Percentiles rank a stretch among this genome's conserved stretches.
These are phyloP conservation scores for Pseudopodoces humilis DNA, from an alignment of 2,113 vertebrate species.

Conservation along the genomic window DNA sequence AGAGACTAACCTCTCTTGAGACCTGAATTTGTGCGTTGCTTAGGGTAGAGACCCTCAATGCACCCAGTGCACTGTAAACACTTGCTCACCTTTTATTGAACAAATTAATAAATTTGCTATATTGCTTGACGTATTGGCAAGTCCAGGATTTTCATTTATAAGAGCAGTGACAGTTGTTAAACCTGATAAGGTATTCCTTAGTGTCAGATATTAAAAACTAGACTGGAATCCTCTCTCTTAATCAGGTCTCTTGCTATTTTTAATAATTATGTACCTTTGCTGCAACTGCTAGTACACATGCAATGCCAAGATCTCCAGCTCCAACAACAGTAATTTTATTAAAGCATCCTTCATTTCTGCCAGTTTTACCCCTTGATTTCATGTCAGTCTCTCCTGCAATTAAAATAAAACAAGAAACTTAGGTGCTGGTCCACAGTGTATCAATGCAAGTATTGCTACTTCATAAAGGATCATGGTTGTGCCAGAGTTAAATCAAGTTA, in stretches of 20 bases:
- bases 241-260: background rate
- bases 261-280: constrained; percentile 79
- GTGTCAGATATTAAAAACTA: background rate
- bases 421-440: background rate
- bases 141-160: too few relatives aligned
- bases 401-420: background rate
- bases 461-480: background rate
- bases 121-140: too few relatives aligned
- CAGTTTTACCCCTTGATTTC: constrained; percentile 59
- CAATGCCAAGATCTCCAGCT: constrained; percentile 90
- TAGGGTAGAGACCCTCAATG: too few relatives aligned
- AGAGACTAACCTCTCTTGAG: too few relatives aligned
- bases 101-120: too few relatives aligned
- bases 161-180: background rate
- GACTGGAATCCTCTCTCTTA: background rate
- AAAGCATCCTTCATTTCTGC: constrained; percentile 32
- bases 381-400: constrained; percentile 72
- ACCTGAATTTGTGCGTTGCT: too few relatives aligned
- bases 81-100: too few relatives aligned
- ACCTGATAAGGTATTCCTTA: background rate
- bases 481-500: background rate
- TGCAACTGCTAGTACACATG: constrained; percentile 86
- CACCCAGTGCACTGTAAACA: too few relatives aligned
- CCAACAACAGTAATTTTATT: constrained; percentile 92
- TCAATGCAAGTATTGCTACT: background rate